These are phyloP conservation scores for Tetropium fuscum DNA, from an alignment of 2,888 invertebrate species.

Conservation along the genomic window DNA sequence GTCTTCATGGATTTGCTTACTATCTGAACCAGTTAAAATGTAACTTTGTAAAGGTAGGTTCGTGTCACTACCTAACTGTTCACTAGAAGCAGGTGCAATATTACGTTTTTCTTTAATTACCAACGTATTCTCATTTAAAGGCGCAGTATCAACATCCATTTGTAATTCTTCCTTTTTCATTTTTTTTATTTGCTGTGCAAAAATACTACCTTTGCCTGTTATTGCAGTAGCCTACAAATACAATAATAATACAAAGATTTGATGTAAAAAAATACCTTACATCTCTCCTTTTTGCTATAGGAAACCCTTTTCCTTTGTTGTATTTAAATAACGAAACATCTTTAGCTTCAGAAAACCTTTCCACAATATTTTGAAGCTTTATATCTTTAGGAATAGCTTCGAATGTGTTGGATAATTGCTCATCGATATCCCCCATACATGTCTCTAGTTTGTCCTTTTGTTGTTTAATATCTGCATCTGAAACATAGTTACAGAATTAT, in stretches of 20 bases:
- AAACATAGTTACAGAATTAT: too few species aligned
- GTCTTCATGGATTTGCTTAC: constrained; percentile 77
- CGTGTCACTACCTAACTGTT: too few species aligned
- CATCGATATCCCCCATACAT: constrained; percentile 45
- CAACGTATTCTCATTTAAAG: constrained; percentile 53
- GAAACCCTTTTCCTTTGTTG: constrained; percentile 66
- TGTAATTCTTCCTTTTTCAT: constrained; percentile 48
- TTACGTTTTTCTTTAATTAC: constrained; percentile 36
- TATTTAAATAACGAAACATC: constrained; percentile 44
- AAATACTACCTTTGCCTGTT: constrained; percentile 67
- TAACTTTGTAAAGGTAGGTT: constrained; percentile 66
- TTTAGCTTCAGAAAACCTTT: constrained; percentile 61
- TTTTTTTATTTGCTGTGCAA: constrained; percentile 67
- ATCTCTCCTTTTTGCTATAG: constrained; percentile 66
- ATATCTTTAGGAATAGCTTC: constrained; percentile 65
- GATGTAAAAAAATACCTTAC: constrained; percentile 41
- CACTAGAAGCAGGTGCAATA: constrained; percentile 12
- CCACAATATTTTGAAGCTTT: constrained; percentile 71
- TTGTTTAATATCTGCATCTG: constrained; percentile 27
- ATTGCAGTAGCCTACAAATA: constrained; percentile 47
- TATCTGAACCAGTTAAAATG: constrained; percentile 66
- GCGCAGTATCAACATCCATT: constrained; percentile 43
- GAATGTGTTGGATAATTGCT: constrained; percentile 60
- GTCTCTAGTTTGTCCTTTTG: constrained; percentile 26
- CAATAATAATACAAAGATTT: not conserved